A percentile compares a stretch with the other conserved stretches of the same genome.
These are phyloP conservation scores for Novumbra hubbsi DNA, from an alignment of 2,797 vertebrate genomes.

Conservation along the genomic window DNA sequence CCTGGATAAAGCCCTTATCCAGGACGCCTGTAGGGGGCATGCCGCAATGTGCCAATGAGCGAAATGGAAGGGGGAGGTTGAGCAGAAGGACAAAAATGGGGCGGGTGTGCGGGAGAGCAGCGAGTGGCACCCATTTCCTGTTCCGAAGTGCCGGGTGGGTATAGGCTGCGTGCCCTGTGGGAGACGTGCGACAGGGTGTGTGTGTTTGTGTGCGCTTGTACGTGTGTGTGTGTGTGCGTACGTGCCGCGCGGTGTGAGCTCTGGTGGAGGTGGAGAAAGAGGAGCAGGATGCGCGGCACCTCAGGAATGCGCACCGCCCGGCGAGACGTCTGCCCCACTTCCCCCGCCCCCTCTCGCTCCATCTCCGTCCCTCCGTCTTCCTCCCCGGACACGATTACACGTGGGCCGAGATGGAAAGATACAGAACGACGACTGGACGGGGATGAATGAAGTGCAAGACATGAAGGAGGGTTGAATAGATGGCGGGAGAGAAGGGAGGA, in stretches of 20 bases:
- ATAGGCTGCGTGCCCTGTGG: slow-evolving; percentile 61
- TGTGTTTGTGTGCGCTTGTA: slow-evolving; percentile 31
- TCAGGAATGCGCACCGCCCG: slow-evolving; percentile 71
- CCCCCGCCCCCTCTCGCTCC: slow-evolving; percentile 44
- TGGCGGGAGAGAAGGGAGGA: too few species aligned
- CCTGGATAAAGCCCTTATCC: not conserved
- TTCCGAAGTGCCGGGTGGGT: slow-evolving; percentile 59
- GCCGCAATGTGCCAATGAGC: not conserved
- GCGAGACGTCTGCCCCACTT: slow-evolving; percentile 64
- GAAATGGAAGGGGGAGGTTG: not conserved
- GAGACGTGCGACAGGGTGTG: slow-evolving; percentile 24
- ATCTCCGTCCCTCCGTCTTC: slow-evolving; percentile 16
- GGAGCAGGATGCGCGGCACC: slow-evolving; percentile 78
- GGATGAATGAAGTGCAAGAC: not conserved
- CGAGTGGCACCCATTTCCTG: slow-evolving; percentile 75
- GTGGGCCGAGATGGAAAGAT: not conserved
- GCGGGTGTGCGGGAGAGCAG: not conserved
- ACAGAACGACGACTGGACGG: not conserved
- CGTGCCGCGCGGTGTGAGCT: slow-evolving; percentile 66
- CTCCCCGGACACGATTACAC: not conserved
- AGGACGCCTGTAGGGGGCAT: not conserved
- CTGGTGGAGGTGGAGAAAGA: slow-evolving; percentile 65
- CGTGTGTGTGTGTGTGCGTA: slow-evolving; percentile 57
- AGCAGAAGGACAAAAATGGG: not conserved
- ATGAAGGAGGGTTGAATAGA: not conserved